Percentiles rank a stretch among this genome's conserved stretches.
Conservation (phyloP, 92 coral and sea anemone species). For the Parazoanthus atlanticus region DNA sequence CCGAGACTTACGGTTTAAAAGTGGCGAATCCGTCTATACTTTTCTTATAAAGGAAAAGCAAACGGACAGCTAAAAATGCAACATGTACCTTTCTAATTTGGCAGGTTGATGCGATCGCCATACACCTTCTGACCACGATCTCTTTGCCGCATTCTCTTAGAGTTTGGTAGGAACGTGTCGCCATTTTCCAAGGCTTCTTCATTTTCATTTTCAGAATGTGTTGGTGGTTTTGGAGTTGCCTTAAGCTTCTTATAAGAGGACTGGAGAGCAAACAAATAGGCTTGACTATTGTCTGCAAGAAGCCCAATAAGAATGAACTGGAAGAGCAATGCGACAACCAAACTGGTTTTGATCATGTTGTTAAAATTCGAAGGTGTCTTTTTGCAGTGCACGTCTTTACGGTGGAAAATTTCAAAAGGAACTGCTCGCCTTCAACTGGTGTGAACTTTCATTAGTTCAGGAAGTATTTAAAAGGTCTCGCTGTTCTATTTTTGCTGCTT, state of each 20-base stretch:
- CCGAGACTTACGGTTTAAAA: background rate
- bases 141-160: background rate
- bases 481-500: background rate
- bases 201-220: background rate
- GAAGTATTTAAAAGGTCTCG: background rate
- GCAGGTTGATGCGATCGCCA: background rate
- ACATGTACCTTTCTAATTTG: background rate
- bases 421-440: background rate
- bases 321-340: background rate
- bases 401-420: background rate
- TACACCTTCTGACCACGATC: background rate
- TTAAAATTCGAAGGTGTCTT: background rate
- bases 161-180: background rate
- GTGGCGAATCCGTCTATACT: background rate
- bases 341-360: background rate
- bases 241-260: background rate
- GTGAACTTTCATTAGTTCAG: background rate
- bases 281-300: background rate
- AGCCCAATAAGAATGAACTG: background rate
- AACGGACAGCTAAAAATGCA: background rate
- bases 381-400: background rate
- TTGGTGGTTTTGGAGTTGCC: background rate
- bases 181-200: background rate
- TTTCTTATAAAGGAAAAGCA: too few relatives aligned
- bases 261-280: background rate